Evolutionary conservation across 2,797 vertebrate species (phyloP).

Genomic region (Manis pentadactyla): DNA sequence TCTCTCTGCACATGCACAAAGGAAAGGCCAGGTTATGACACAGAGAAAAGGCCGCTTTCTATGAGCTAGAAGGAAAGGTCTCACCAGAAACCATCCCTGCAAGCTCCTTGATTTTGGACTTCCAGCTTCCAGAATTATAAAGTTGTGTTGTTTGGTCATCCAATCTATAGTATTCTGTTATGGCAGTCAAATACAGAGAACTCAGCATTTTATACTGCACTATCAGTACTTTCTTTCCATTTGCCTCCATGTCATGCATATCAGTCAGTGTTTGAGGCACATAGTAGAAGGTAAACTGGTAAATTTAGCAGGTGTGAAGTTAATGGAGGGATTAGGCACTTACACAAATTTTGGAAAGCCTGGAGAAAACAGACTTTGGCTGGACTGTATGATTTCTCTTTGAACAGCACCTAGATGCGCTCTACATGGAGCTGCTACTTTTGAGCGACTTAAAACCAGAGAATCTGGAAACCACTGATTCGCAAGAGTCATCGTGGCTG

Average conservation of each 20-base stretch:
- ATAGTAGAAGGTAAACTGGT: not conserved
- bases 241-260: not conserved
- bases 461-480: not conserved
- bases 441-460: not conserved
- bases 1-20: not conserved
- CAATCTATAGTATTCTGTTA: not conserved
- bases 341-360: not conserved
- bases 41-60: not conserved
- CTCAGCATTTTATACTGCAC: not conserved
- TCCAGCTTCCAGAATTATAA: not conserved
- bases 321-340: not conserved
- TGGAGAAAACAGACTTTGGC: not conserved
- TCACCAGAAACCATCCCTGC: not conserved
- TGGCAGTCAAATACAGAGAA: not conserved
- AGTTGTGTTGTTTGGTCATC: not conserved
- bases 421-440: not conserved
- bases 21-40: not conserved
- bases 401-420: not conserved
- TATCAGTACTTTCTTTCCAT: not conserved
- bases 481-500: fast-evolving
- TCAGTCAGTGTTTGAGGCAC: not conserved
- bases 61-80: not conserved
- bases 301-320: not conserved
- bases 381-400: not conserved
- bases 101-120: not conserved